A percentile compares a stretch with the other conserved stretches of the same genome.
phyloP scores from a whole-genome alignment of 2,113 vertebrate genomes.

The Platycercus adscitus region DNA sequence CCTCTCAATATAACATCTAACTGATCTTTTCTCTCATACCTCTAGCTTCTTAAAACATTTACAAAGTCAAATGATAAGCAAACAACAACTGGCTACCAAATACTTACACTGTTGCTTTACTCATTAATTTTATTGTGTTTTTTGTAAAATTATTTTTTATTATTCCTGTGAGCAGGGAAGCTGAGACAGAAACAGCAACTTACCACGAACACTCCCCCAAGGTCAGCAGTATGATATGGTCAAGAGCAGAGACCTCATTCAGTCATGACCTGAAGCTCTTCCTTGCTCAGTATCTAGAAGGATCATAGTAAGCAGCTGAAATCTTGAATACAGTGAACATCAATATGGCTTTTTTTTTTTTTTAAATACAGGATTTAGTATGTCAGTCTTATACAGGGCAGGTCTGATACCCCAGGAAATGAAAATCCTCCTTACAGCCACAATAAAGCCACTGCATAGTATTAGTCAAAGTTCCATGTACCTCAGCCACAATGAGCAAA shows the following conservation, averaged over 20 bases:
- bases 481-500: neutral
- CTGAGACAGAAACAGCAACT: neutral
- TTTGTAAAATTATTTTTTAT: neutral
- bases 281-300: neutral
- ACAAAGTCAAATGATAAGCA: neutral
- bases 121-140: neutral
- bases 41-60: neutral
- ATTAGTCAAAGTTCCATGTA: neutral
- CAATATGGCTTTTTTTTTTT: neutral
- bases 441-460: neutral
- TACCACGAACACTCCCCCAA: neutral
- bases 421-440: neutral
- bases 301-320: neutral
- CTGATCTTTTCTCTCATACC: neutral
- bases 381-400: neutral
- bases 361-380: neutral
- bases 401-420: neutral
- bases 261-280: neutral
- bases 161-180: neutral
- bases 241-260: neutral
- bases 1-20: neutral
- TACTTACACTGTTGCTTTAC: neutral
- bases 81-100: neutral
- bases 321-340: neutral
- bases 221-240: neutral